A percentile compares a stretch with the other conserved stretches of the same genome.
Conservation (phyloP, 2,113 vertebrate genomes). For the Nymphicus hollandicus region DNA sequence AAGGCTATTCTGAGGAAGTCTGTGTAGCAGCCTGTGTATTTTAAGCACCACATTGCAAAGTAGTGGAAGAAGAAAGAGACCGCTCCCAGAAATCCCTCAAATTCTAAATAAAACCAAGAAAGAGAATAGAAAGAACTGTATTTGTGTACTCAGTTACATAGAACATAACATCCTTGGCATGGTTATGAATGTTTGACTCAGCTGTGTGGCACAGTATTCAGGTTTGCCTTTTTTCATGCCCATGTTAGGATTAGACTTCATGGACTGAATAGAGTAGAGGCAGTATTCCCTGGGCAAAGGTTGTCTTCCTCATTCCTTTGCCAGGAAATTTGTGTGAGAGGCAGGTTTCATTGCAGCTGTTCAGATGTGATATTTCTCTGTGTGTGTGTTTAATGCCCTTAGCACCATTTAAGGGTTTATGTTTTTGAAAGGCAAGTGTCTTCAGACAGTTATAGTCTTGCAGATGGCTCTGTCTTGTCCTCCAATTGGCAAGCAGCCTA, state of each 20-base stretch:
- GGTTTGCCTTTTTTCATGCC: background rate
- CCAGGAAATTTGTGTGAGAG: background rate
- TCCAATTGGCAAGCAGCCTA: background rate
- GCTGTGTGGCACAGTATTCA: background rate
- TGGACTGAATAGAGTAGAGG: background rate
- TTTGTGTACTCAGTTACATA: background rate
- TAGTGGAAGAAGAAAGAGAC: background rate
- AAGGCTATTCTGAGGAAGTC: background rate
- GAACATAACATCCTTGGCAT: fast-evolving
- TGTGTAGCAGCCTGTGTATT: background rate
- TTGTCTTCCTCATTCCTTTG: background rate
- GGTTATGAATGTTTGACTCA: background rate
- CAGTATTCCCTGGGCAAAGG: background rate
- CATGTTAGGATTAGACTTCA: background rate
- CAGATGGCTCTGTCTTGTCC: background rate
- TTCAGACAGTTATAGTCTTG: background rate
- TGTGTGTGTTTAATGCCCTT: background rate
- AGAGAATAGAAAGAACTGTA: background rate
- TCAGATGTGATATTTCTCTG: background rate
- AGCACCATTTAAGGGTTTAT: background rate
- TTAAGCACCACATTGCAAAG: background rate
- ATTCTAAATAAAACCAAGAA: background rate
- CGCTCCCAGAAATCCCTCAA: background rate
- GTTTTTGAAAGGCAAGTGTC: conserved; percentile 8
- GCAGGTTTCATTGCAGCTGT: conserved; percentile 16